These are phyloP conservation scores for Acanthococcus lagerstroemiae DNA, from an alignment of 2,888 invertebrate genomes.

Conservation along the genomic window DNA sequence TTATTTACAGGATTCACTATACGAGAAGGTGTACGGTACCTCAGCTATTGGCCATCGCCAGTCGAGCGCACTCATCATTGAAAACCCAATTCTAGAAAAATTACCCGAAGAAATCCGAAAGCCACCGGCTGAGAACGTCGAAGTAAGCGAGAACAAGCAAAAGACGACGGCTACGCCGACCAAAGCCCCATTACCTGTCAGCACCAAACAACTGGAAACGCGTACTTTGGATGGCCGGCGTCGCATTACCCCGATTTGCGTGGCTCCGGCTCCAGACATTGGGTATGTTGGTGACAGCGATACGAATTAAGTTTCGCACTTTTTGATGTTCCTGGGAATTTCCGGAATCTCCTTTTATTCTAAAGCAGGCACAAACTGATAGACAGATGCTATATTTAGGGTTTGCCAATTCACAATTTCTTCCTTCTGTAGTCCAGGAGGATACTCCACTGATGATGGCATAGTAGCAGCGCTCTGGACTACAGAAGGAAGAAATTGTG, in stretches of 20 bases:
- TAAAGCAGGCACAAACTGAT: too few relatives aligned
- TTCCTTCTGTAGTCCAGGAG: too few relatives aligned
- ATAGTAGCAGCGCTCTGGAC: too few relatives aligned
- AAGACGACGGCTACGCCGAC: neutral
- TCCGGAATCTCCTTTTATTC: too few relatives aligned
- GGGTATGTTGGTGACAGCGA: neutral
- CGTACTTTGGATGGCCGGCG: conserved; percentile 88
- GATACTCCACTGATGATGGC: too few relatives aligned
- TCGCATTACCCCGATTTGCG: conserved; percentile 91
- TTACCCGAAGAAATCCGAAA: conserved; percentile 36
- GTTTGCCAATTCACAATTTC: too few relatives aligned
- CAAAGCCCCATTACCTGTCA: conserved; percentile 47
- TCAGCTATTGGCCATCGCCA: conserved; percentile 50
- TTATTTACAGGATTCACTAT: conserved; percentile 58
- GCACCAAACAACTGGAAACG: conserved; percentile 87
- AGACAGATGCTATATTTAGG: too few relatives aligned
- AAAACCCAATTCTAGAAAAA: conserved; percentile 52
- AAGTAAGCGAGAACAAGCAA: conserved; percentile 7
- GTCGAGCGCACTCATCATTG: conserved; percentile 46
- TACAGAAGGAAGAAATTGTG: too few relatives aligned
- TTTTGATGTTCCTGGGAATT: neutral
- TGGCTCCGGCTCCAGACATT: conserved; percentile 47
- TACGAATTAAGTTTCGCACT: neutral
- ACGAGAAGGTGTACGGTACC: conserved; percentile 83
- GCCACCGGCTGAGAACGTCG: conserved; percentile 13